A percentile compares a stretch with the other conserved stretches of the same genome.
phyloP scores from a whole-genome alignment of 92 coral and sea anemone genomes.

The Palythoa grandiflora region DNA sequence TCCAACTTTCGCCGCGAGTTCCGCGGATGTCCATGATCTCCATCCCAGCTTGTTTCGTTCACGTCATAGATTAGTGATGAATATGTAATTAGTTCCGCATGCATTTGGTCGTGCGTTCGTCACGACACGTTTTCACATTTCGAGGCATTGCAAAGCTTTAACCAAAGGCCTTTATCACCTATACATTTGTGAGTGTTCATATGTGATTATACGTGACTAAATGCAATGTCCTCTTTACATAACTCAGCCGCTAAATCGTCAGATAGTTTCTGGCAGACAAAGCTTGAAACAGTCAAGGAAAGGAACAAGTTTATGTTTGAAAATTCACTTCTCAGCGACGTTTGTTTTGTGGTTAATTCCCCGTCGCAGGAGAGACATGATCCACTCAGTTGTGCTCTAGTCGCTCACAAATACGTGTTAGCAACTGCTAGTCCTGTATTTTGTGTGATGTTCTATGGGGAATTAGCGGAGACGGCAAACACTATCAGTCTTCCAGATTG shows the following conservation, averaged over 20 bases:
- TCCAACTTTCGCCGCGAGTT: too few species aligned
- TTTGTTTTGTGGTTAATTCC: not conserved
- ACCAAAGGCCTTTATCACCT: not conserved
- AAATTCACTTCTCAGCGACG: conserved; percentile 22
- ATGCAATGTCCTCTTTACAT: not conserved
- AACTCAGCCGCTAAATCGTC: not conserved
- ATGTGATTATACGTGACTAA: not conserved
- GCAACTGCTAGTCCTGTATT: conserved; percentile 70
- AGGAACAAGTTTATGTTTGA: conserved; percentile 19
- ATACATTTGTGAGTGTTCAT: too few species aligned
- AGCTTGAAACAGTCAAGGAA: not conserved
- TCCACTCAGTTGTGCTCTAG: not conserved
- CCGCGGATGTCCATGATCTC: too few species aligned
- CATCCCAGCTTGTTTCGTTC: too few species aligned
- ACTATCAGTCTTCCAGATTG: conserved; percentile 30
- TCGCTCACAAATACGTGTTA: conserved; percentile 64
- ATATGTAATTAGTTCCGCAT: conserved; percentile 13
- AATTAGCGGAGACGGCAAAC: conserved; percentile 55
- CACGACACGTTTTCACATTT: not conserved
- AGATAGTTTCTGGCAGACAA: conserved; percentile 9
- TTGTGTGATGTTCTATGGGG: conserved; percentile 76
- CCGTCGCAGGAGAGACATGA: not conserved
- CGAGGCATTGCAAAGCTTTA: not conserved
- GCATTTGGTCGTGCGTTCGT: not conserved
- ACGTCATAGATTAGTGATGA: not conserved